phyloP scores from a whole-genome alignment of 2,888 invertebrate genomes.

The Parnassius mnemosyne region DNA sequence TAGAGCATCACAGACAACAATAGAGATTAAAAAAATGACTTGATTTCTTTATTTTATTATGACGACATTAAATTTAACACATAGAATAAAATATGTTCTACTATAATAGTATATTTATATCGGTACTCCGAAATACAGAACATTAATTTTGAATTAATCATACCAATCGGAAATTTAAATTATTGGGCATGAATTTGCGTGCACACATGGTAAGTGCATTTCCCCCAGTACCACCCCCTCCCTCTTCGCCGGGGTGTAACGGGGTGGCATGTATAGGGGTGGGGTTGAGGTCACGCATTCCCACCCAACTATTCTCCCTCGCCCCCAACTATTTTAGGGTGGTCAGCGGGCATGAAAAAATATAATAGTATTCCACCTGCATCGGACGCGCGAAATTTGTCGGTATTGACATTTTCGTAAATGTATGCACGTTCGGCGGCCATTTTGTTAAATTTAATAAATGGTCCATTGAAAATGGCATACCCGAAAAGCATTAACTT shows the following conservation, averaged over 20 bases:
- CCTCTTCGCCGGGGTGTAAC: slow-evolving; percentile 30
- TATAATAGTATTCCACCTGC: slow-evolving; percentile 76
- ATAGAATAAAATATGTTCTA: slow-evolving; percentile 2
- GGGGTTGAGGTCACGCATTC: slow-evolving; percentile 62
- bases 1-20: too few relatives aligned
- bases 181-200: slow-evolving; percentile 76
- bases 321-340: slow-evolving; percentile 74
- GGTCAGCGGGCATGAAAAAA: slow-evolving; percentile 69
- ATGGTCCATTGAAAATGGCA: slow-evolving; percentile 19
- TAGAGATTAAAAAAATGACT: too few relatives aligned
- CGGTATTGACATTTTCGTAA: slow-evolving; percentile 65
- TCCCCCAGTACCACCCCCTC: slow-evolving; percentile 37
- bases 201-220: slow-evolving; percentile 70
- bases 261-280: slow-evolving; percentile 35
- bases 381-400: slow-evolving; percentile 58
- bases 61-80: too few relatives aligned
- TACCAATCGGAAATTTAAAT: slow-evolving; percentile 76
- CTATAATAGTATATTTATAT: slow-evolving; percentile 28
- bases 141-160: slow-evolving; percentile 71
- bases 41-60: too few relatives aligned
- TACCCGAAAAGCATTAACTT: slow-evolving; percentile 4
- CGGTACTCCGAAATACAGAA: slow-evolving; percentile 41
- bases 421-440: slow-evolving; percentile 56
- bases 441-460: slow-evolving; percentile 63
- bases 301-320: slow-evolving; percentile 57